phyloP scores from a whole-genome alignment of 2,888 invertebrate species.

The Drosophila falleni region DNA sequence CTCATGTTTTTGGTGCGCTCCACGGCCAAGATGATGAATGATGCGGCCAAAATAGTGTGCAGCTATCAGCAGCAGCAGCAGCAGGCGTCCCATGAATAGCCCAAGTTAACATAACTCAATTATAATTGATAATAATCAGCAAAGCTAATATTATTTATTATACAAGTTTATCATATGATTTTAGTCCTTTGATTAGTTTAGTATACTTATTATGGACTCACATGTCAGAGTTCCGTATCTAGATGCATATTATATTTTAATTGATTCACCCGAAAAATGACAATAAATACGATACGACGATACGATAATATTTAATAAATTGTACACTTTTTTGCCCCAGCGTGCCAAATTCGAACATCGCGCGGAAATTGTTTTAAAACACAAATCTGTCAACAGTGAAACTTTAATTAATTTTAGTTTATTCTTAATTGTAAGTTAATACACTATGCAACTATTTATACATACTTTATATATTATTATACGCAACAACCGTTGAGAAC shows the following conservation, averaged over 20 bases:
- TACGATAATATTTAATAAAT: constrained; percentile 37
- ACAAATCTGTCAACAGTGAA: constrained; percentile 48
- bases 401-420: constrained; percentile 61
- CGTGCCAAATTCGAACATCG: constrained; percentile 69
- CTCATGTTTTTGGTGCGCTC: constrained; percentile 93
- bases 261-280: constrained; percentile 5
- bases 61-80: constrained; percentile 83
- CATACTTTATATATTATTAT: constrained; percentile 42
- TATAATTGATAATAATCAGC: constrained; percentile 1
- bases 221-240: constrained; percentile 8
- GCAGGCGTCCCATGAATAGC: constrained; percentile 48
- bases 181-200: constrained; percentile 57
- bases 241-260: constrained; percentile 33
- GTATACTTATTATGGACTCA: constrained; percentile 9
- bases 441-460: constrained; percentile 52
- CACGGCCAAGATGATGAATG: constrained; percentile 93
- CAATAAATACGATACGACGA: constrained; percentile 18
- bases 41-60: constrained; percentile 87
- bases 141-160: constrained; percentile 58
- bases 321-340: constrained; percentile 57
- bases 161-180: constrained; percentile 62
- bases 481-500: constrained; percentile 34
- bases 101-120: constrained; percentile 22
- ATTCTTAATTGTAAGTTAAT: constrained; percentile 37
- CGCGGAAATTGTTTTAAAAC: constrained; percentile 65